Evolutionary conservation across 2,888 invertebrate genomes (phyloP).

Genomic region (Diarsia brunnea): DNA sequence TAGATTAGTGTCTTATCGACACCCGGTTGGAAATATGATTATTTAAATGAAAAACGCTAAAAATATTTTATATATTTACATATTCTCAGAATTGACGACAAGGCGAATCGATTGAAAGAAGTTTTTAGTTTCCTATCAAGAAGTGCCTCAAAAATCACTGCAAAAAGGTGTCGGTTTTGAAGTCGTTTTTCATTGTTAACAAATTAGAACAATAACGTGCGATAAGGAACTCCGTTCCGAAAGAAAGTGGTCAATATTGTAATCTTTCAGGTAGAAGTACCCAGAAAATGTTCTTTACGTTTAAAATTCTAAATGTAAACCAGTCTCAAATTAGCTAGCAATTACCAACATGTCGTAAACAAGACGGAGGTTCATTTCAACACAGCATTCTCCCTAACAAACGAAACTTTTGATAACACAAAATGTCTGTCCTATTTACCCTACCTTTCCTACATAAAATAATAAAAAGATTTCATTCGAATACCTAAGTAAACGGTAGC

Average conservation of each 20-base stretch:
- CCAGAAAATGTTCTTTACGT: background rate
- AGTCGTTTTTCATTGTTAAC: too few species aligned
- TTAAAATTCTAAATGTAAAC: background rate
- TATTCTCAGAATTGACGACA: too few species aligned
- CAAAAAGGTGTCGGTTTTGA: too few species aligned
- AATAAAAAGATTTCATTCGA: conserved; percentile 26
- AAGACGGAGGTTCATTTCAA: conserved; percentile 5
- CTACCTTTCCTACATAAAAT: conserved; percentile 6
- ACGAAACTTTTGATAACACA: conserved; percentile 7
- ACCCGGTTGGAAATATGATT: too few species aligned
- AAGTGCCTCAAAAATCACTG: too few species aligned
- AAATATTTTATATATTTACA: too few species aligned
- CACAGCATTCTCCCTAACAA: conserved; percentile 1
- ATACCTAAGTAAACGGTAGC: conserved; percentile 45
- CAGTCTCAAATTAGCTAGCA: background rate
- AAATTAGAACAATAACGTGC: too few species aligned
- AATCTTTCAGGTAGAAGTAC: background rate
- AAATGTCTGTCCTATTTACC: conserved; percentile 1
- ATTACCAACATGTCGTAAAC: conserved; percentile 12
- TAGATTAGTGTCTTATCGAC: too few species aligned
- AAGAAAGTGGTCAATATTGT: background rate
- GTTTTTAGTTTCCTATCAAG: too few species aligned
- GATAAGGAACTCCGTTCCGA: too few species aligned
- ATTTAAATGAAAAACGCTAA: too few species aligned
- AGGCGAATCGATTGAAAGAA: too few species aligned